Evolutionary conservation across 1,140 invertebrate species (phyloP).

Genomic region (fruit fly (Drosophila melanogaster)): DNA sequence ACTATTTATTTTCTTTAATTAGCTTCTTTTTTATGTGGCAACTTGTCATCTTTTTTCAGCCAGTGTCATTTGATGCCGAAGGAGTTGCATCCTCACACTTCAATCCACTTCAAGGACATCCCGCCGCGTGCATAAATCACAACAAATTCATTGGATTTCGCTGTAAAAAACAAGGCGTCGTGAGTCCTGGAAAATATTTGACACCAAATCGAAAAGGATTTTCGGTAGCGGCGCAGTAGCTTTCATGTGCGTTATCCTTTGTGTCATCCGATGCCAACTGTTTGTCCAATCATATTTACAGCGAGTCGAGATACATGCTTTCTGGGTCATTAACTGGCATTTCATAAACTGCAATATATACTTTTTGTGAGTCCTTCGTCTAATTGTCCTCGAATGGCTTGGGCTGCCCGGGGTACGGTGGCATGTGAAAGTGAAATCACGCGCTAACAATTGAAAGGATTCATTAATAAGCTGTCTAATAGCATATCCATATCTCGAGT

Average conservation of each 20-base stretch:
- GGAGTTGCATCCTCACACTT: conserved; percentile 1
- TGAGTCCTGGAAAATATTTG: conserved; percentile 69
- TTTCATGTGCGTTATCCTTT: conserved; percentile 66
- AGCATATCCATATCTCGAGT: conserved; percentile 71
- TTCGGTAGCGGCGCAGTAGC: conserved; percentile 59
- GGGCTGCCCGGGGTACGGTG: conserved; percentile 14
- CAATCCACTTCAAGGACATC: conserved; percentile 20
- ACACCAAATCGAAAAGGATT: conserved; percentile 34
- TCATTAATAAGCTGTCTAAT: conserved; percentile 83
- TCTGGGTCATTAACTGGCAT: conserved; percentile 68
- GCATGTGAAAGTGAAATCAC: conserved; percentile 77
- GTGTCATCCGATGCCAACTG: conserved; percentile 63
- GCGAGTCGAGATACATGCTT: conserved; percentile 48
- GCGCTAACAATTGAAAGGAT: conserved; percentile 81
- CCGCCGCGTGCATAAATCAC: conserved; percentile 54
- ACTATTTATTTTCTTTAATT: too few relatives aligned
- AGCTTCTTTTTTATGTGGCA: too few relatives aligned
- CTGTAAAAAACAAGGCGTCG: conserved; percentile 44
- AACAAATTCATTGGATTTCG: conserved; percentile 34
- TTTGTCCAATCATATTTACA: conserved; percentile 77
- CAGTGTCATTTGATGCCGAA: neutral
- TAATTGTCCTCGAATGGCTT: conserved; percentile 62
- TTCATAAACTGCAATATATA: conserved; percentile 64
- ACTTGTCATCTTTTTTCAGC: neutral
- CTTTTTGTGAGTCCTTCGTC: conserved; percentile 49